These are phyloP conservation scores for Moxostoma hubbsi DNA, from an alignment of 2,797 vertebrate species.

Conservation along the genomic window DNA sequence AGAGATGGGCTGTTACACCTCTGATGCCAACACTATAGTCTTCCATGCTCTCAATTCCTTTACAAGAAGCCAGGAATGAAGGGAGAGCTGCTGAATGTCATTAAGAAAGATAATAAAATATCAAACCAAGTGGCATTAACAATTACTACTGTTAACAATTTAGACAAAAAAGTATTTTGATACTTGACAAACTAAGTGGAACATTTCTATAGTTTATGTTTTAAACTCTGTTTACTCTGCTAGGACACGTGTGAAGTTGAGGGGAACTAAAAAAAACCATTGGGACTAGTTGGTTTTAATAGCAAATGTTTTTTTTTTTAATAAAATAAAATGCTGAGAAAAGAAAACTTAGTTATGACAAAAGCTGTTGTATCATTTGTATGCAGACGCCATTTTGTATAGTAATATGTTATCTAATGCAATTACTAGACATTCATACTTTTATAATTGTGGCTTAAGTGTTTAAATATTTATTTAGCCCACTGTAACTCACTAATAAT, in stretches of 20 bases:
- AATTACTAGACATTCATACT: too few species aligned
- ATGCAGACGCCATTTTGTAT: too few species aligned
- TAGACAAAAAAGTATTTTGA: background rate
- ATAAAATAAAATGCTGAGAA: too few species aligned
- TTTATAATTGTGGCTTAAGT: too few species aligned
- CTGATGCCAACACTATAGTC: background rate
- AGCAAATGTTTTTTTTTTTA: too few species aligned
- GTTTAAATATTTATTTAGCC: background rate
- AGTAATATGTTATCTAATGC: too few species aligned
- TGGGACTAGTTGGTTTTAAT: too few species aligned
- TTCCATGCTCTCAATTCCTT: conserved; percentile 23
- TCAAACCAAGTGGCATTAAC: background rate
- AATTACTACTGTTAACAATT: background rate
- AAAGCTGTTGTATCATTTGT: too few species aligned
- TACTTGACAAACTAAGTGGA: background rate
- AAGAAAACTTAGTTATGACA: too few species aligned
- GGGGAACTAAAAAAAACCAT: too few species aligned
- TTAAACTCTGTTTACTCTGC: background rate
- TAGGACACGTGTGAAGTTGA: too few species aligned
- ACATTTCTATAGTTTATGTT: background rate
- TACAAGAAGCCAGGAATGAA: background rate
- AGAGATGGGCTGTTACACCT: too few species aligned
- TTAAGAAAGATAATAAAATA: background rate
- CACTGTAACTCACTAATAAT: background rate
- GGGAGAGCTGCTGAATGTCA: background rate